Evolutionary conservation across 2,113 vertebrate species (phyloP).

Genomic region (Atractosteus spatula): DNA sequence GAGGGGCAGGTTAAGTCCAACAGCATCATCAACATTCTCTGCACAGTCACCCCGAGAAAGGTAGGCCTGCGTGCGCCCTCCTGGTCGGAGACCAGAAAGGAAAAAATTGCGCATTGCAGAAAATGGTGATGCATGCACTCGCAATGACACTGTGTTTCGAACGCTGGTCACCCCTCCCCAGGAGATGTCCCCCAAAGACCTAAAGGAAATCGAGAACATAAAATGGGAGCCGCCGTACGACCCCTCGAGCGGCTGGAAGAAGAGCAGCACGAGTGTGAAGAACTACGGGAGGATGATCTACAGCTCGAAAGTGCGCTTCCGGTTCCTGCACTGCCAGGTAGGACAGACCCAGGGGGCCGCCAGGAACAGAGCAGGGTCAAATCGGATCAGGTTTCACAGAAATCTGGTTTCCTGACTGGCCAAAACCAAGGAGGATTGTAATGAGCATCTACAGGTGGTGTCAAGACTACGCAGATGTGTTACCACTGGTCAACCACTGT

Average conservation of each 20-base stretch:
- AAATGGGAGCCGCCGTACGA: constrained; percentile 73
- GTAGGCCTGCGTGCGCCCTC: constrained; percentile 35
- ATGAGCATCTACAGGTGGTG: no score
- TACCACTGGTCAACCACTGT: no score
- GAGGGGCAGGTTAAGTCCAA: constrained; percentile 76
- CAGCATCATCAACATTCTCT: constrained; percentile 76
- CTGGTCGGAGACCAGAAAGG: not conserved
- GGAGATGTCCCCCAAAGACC: constrained; percentile 72
- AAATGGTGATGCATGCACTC: no score
- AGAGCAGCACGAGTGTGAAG: constrained; percentile 78
- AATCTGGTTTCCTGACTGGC: no score
- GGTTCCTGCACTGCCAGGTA: constrained; percentile 88
- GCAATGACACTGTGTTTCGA: no score
- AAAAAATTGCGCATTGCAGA: no score
- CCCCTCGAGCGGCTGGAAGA: constrained; percentile 68
- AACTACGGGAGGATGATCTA: constrained; percentile 85
- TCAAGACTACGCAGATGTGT: no score
- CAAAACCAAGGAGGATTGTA: no score
- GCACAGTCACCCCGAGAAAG: constrained; percentile 69
- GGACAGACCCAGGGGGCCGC: constrained; percentile 10
- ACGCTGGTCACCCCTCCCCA: constrained; percentile 28
- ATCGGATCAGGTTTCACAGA: no score
- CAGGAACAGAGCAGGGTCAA: no score
- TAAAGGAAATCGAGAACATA: constrained; percentile 72
- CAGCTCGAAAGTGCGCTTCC: constrained; percentile 90